Conservation (phyloP, 2,888 invertebrate genomes). For the Cheilosia soror region DNA sequence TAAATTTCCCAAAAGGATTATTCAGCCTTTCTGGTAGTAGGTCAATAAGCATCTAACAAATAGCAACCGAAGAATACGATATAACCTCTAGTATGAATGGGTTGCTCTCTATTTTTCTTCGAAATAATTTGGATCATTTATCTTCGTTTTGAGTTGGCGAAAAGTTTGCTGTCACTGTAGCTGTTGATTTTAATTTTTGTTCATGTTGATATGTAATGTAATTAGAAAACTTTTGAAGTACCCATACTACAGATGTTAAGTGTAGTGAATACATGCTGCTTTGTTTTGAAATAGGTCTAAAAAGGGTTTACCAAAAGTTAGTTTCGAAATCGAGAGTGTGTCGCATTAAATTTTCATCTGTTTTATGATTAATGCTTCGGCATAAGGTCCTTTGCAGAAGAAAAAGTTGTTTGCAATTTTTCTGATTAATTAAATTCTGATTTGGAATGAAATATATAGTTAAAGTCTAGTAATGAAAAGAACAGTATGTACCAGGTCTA, state of each 20-base stretch:
- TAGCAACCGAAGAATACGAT: constrained; percentile 29
- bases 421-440: constrained; percentile 4
- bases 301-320: constrained; percentile 27
- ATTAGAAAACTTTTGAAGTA: constrained; percentile 43
- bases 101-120: constrained; percentile 15
- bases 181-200: constrained; percentile 19
- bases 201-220: constrained; percentile 39
- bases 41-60: constrained; percentile 42
- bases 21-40: constrained; percentile 13
- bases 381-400: too few relatives aligned
- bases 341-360: constrained; percentile 6
- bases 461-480: not conserved
- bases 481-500: not conserved
- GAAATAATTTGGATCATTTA: constrained; percentile 50
- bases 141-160: constrained; percentile 48
- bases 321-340: constrained; percentile 32
- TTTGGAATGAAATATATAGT: not conserved
- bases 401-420: not conserved
- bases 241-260: not conserved
- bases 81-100: constrained; percentile 22
- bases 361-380: constrained; percentile 29
- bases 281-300: constrained; percentile 34
- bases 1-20: constrained; percentile 55
- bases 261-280: not conserved
- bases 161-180: constrained; percentile 54